Evolutionary conservation across 2,888 invertebrate species (phyloP), one percentile per base, ranked within the genome.

Genomic region (Drosophila borborema): DNA sequence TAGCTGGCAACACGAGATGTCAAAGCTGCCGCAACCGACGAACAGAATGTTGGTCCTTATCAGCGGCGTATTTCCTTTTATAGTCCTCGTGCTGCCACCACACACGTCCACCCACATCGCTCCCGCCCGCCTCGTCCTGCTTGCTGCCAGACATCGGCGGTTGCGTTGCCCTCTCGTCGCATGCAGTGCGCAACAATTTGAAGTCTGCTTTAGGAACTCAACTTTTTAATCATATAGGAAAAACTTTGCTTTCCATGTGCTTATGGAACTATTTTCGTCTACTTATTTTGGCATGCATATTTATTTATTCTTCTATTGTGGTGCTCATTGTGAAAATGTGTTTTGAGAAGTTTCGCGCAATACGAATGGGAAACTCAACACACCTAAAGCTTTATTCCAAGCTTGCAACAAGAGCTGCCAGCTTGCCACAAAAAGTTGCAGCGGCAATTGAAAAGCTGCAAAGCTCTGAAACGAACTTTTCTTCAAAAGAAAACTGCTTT

Each of bases 31-130:
- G 90, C 89, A 80, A 60, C 60, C 84, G 85, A 86, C 89, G 89
- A 85, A 85, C 85, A 85, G 90, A 92, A 91, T 92, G 92, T 90
- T 87, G 77, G 75, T 74, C 79, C 87, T 88, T 91, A 90, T 91
- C 90, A 92, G 88, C 83, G 70, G 74, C 70, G 81, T 91, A 82
- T 88, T 91, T 91, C 92, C 91, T 92, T 92, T 92, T 92, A 92
- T 92, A 92, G 92, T 62, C 72, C 74, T 67, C 63, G 65, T 18
- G 43, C 43, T 28, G 68, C 74, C 64, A 46, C 31, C 54, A 20
- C 55, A 38, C 34, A 38, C 28, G 10, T 6, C 23, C 54, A 23
- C 38, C 23, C 38, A 45, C n/a, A 31, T 31, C 7, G 12, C 18
- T 14, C 54, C n/a, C 67, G 45, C 65, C 20, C 36, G 46, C 16